Evolutionary conservation across 2,888 invertebrate species (phyloP).

Genomic region (Mythimna lalbum): DNA sequence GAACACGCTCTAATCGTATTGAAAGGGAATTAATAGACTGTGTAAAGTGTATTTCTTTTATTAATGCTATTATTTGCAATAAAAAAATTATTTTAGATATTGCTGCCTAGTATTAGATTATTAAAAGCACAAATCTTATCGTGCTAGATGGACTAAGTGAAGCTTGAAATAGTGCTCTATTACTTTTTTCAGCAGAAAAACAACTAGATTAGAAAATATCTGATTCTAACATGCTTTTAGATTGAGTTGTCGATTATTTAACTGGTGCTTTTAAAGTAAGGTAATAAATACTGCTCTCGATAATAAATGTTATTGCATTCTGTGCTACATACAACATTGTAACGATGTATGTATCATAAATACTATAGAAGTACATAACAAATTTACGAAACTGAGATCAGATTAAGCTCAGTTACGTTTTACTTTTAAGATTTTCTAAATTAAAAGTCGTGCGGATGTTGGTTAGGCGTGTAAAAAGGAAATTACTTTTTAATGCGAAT

Average conservation of each 20-base stretch:
- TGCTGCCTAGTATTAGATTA: background rate
- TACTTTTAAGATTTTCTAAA: conserved; percentile 13
- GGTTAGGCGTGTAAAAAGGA: conserved; percentile 6
- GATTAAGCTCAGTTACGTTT: conserved; percentile 17
- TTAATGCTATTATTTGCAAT: background rate
- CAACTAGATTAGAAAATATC: background rate
- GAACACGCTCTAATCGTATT: conserved; percentile 21
- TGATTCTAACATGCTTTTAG: background rate
- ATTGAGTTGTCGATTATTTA: conserved; percentile 4
- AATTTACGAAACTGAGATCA: conserved; percentile 25
- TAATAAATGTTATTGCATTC: conserved; percentile 44
- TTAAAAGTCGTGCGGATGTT: conserved; percentile 19
- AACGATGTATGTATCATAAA: conserved; percentile 32
- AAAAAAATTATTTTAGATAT: background rate
- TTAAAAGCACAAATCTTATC: background rate
- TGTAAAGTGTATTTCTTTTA: background rate
- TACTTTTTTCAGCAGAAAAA: background rate
- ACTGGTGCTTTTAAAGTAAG: conserved; percentile 6
- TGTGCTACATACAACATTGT: conserved; percentile 44
- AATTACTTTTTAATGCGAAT: conserved; percentile 32
- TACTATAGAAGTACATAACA: conserved; percentile 22
- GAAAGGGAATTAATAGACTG: conserved; percentile 17
- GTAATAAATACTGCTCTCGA: conserved; percentile 30
- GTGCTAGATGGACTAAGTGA: background rate
- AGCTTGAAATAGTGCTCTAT: background rate